phyloP scores from a whole-genome alignment of 2,888 invertebrate genomes.

The Cephus sareptanus region DNA sequence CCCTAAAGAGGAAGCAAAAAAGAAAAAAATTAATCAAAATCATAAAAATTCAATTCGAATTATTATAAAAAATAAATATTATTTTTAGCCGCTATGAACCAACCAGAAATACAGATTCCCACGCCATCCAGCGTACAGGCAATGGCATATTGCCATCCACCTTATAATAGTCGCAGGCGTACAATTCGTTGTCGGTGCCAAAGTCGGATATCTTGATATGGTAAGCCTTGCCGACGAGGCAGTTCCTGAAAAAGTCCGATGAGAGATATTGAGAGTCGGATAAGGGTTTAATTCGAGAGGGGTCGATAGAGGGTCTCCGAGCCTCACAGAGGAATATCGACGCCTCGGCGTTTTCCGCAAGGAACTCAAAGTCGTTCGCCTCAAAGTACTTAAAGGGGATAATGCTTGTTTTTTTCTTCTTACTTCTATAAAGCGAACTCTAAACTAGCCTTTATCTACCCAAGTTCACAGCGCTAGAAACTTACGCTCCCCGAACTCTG shows the following conservation, averaged over 20 bases:
- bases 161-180: conserved; percentile 84
- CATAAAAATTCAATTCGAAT: neutral
- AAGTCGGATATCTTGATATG: conserved; percentile 88
- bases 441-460: neutral
- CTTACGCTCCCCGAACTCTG: neutral
- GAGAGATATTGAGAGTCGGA: neutral
- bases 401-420: neutral
- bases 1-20: conserved; percentile 68
- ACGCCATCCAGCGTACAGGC: conserved; percentile 91
- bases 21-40: conserved; percentile 9
- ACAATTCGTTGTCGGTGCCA: conserved; percentile 85
- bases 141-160: conserved; percentile 81
- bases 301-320: neutral
- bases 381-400: neutral
- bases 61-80: neutral
- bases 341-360: neutral
- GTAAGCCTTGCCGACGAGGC: conserved; percentile 84
- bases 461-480: neutral
- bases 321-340: neutral
- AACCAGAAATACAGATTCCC: conserved; percentile 82
- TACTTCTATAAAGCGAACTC: neutral
- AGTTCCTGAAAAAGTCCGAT: conserved; percentile 73
- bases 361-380: neutral
- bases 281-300: neutral
- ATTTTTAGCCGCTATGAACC: conserved; percentile 26